Evolutionary conservation across 2,888 invertebrate species (phyloP), one percentile per base, ranked within the genome.

Genomic region (Embidobia sp.): DNA sequence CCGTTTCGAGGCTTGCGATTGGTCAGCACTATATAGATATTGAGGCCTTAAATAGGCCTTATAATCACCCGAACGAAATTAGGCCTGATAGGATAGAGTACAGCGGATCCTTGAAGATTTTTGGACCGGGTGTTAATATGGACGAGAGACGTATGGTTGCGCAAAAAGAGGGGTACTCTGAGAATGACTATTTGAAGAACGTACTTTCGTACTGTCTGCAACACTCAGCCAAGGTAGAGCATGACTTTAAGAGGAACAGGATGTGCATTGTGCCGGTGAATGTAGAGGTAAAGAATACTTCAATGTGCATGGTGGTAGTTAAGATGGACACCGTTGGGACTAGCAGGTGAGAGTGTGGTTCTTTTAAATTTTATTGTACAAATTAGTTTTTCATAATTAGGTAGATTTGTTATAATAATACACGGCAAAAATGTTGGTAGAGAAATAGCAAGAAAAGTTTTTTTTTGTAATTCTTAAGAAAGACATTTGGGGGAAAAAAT

Each of bases 11-110:
- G 64, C 89, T 91, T 3, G 92, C 93, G 6, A 88, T 93, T 49
- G 95, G 95, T 0, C 95, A 95, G 82, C 94, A 94, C 84, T 93
- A 93, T 82, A 87, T 94, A 11, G 93, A 93, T 83, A 85, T 95
- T 67, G 91, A 93, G 70, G 91, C 91, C 81, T 91, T 94, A 70
- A 92, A 92, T 78, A 91, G 91, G 84, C 88, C 90, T 13, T 89
- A 92, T 72, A 91, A 92, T 46, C 91, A 91, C 53, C 91, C 90
- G 16, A 84, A 85, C 19, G 84, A 90, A 31, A 78, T 85, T 1
- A 44, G 82, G n/a, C 76, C 85, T 2, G 85, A 88, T 18, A 84
- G 84, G 7, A 81, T 76, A 8, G 88, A 89, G n/a, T 86, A 86
- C 10, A 83, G 82, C 3, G 84, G 85, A 8, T 84, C 85, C 1